Conservation (phyloP, 2,888 invertebrate genomes). For the Aphodius granarius region DNA sequence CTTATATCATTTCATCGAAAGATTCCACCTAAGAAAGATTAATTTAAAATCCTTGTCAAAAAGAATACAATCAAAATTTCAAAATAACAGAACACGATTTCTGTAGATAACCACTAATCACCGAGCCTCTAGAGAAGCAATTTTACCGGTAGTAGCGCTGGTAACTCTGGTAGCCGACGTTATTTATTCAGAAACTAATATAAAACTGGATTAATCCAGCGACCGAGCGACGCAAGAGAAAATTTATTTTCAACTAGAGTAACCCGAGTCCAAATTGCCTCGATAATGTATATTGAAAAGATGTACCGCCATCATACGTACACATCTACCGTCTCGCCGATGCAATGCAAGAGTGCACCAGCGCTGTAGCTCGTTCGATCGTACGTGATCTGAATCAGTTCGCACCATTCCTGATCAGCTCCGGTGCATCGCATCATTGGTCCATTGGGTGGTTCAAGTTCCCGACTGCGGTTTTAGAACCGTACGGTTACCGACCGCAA, state of each 20-base stretch:
- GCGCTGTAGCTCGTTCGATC: background rate
- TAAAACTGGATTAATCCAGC: background rate
- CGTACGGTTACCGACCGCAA: background rate
- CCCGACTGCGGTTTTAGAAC: background rate
- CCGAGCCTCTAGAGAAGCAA: background rate
- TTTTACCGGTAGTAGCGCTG: background rate
- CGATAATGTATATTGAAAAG: background rate
- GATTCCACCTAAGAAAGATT: background rate
- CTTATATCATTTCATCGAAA: background rate
- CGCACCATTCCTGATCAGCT: background rate
- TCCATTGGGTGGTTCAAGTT: background rate
- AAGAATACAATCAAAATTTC: no score
- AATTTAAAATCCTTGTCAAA: no score
- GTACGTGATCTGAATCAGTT: background rate
- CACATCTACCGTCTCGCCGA: background rate
- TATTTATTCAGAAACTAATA: background rate
- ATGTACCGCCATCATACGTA: background rate
- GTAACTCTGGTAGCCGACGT: background rate
- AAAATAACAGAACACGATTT: no score
- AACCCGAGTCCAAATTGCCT: background rate
- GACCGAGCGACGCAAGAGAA: background rate
- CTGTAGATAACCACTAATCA: background rate
- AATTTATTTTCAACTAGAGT: background rate
- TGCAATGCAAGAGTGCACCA: background rate
- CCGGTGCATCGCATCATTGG: background rate